Evolutionary conservation across 2,797 vertebrate species (phyloP), one percentile per base, ranked within the genome.

Genomic region (Pteronotus mesoamericanus): DNA sequence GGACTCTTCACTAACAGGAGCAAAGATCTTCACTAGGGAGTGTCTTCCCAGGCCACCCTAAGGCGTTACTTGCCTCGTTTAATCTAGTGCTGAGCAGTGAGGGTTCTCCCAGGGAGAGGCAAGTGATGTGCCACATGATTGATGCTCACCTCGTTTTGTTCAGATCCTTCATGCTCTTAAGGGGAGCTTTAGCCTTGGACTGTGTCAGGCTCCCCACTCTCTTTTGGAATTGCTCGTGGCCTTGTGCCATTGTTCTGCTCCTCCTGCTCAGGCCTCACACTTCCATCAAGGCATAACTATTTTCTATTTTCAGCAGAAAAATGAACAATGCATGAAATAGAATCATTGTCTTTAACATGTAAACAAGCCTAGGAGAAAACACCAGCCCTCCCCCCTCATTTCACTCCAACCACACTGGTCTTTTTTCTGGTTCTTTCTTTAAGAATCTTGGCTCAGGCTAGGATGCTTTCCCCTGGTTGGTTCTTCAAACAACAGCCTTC

Each of bases 301-400:
- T 29, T 66, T 51, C 68, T 48, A 48, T 51, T 91, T 75, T 79
- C 44, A 83, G 78, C 61, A 39, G 79, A 68, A 87, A 78, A 79
- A 24, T 34, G 78, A 91, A 66, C 32, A 92, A n/a, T 37, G 10
- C 6, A 1, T 42, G 59, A 85, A 44, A 64, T 48, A 39, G 19
- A 39, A 26, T 84, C 72, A 29, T 51, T 74, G 37, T 64, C 26
- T 44, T 14, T 87, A 46, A 48, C 44, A 5, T 18, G 53, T 16
- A 42, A 89, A 37, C 61, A 88, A 91, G 82, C 21, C 9, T 5
- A n/a, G 59, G 16, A 51, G 71, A 55, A 78, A 95, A 79, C 4
- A 0, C 4, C n/a, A 51, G 34, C 12, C 1, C 24, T 39, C 11
- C 19, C 2, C 22, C 5, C 2, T 14, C 37, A 6, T 14, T 57